A percentile compares a stretch with the other conserved stretches of the same genome.
These are phyloP conservation scores for Spongilla lacustris DNA, from an alignment of 37 sponge, comb jelly and placozoan genomes.

Conservation along the genomic window DNA sequence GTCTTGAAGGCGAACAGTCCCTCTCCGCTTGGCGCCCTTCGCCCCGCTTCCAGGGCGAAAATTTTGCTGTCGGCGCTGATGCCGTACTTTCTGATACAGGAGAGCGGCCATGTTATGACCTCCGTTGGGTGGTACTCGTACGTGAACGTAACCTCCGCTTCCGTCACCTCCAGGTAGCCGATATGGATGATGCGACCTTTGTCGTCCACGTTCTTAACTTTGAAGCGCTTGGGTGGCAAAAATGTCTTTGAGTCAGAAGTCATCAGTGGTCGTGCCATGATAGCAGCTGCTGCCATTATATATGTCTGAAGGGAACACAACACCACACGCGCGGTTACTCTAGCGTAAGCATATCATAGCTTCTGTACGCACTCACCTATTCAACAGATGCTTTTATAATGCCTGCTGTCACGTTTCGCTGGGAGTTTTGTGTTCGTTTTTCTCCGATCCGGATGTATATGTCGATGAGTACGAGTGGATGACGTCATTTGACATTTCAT, in stretches of 20 bases:
- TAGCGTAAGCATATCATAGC: too few species aligned
- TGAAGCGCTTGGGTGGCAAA: constrained; percentile 19
- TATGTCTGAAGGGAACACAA: not conserved
- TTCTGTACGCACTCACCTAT: too few species aligned
- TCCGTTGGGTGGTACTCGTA: constrained; percentile 61
- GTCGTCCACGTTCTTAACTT: constrained; percentile 65
- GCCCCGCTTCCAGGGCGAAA: constrained; percentile 55
- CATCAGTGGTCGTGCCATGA: not conserved
- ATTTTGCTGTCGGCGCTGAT: constrained; percentile 18
- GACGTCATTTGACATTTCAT: too few species aligned
- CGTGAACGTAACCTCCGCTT: constrained; percentile 33
- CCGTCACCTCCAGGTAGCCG: constrained; percentile 48
- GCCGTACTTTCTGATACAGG: constrained; percentile 56
- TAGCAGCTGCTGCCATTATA: not conserved
- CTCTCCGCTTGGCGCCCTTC: constrained; percentile 60
- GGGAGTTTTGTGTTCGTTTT: too few species aligned
- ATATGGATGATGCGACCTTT: constrained; percentile 61
- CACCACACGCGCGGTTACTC: not conserved
- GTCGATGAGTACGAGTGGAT: too few species aligned
- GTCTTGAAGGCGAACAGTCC: constrained; percentile 56
- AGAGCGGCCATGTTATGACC: constrained; percentile 44
- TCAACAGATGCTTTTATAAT: too few species aligned
- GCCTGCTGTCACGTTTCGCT: too few species aligned
- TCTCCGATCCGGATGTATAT: too few species aligned
- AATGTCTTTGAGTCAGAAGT: not conserved